Base-by-base conservation (phyloP, 2,797 vertebrate species). In the Limosa lapponica region DNA sequence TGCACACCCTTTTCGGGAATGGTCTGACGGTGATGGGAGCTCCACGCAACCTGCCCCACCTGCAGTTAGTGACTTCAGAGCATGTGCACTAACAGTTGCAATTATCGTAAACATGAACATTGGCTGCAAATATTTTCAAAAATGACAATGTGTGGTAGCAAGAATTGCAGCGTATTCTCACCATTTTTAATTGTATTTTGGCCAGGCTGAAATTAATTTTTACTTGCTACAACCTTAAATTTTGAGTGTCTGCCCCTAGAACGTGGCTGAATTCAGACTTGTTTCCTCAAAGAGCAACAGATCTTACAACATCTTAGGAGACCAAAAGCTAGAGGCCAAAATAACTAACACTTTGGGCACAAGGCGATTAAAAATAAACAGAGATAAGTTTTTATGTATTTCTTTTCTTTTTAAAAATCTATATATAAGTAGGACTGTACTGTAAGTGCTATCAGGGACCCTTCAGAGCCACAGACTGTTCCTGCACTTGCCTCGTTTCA, bases 1-100 rank as follows among this genome's bases (percentile, higher is more conserved):
- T 22, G 32, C 24, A 24, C 18, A 0, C 13, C 48, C 16, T 3
- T 1, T 30, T 46, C 1, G 8, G 89, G 59, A 61, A 34, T 0
- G 22, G 4, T 22, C 39, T 82, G 72, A 36, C 22, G 39, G 6
- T 4, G 58, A 13, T 6, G 37, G 69, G 28, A 49, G 58, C 66
- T 39, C 37, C 57, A n/a, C 1, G 1, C n/a, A 24, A 24, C 34
- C 80, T 24, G 43, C 43, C 62, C 65, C 10, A 3, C 13, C 82
- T 49, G 41, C 37, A 36, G 22, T 54, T 30, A 17, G 32, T 9
- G 8, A 5, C 27, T 4, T 8, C 70, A 28, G 59, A 28, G 27
- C 1, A 3, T 2, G 3, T 7, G 23, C 72, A 23, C 44, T 23
- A 62, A 11, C 7, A 67, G 19, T 6, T 58, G 39, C 30, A 39